These are phyloP conservation scores for Hirtodrosophila duncani DNA, from an alignment of 2,888 invertebrate species.

Conservation along the genomic window DNA sequence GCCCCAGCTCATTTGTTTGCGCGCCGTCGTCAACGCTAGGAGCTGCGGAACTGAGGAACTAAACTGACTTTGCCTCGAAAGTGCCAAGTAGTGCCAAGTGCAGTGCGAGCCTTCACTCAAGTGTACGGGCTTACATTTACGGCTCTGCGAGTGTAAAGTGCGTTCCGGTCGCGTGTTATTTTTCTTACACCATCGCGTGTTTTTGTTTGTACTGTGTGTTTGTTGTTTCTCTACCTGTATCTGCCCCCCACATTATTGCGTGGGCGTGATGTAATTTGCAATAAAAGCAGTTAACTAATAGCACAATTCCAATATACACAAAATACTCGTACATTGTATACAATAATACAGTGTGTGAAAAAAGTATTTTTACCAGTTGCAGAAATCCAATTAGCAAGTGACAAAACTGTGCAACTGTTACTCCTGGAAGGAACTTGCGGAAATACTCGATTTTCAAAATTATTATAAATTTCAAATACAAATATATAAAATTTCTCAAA, in stretches of 20 bases:
- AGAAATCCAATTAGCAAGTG: too few relatives aligned
- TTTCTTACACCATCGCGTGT: constrained; percentile 51
- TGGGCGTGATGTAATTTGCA: constrained; percentile 70
- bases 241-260: constrained; percentile 31
- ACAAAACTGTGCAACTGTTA: too few relatives aligned
- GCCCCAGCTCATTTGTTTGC: constrained; percentile 55
- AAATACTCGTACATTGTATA: too few relatives aligned
- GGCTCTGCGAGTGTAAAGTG: constrained; percentile 32
- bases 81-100: constrained; percentile 5
- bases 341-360: too few relatives aligned
- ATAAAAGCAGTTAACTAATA: constrained; percentile 67
- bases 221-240: constrained; percentile 23
- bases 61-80: too few relatives aligned
- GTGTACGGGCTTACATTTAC: too few relatives aligned
- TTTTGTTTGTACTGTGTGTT: constrained; percentile 8
- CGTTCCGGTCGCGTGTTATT: constrained; percentile 65
- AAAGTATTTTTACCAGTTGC: too few relatives aligned
- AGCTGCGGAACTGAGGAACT: constrained; percentile 4
- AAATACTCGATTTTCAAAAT: too few relatives aligned
- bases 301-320: too few relatives aligned
- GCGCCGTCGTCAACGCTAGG: constrained; percentile 34
- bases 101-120: constrained; percentile 28
- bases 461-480: too few relatives aligned
- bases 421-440: too few relatives aligned
- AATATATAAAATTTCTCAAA: too few relatives aligned